Base-by-base conservation (phyloP, 2,797 vertebrate species). In the Bovichtus diacanthus region DNA sequence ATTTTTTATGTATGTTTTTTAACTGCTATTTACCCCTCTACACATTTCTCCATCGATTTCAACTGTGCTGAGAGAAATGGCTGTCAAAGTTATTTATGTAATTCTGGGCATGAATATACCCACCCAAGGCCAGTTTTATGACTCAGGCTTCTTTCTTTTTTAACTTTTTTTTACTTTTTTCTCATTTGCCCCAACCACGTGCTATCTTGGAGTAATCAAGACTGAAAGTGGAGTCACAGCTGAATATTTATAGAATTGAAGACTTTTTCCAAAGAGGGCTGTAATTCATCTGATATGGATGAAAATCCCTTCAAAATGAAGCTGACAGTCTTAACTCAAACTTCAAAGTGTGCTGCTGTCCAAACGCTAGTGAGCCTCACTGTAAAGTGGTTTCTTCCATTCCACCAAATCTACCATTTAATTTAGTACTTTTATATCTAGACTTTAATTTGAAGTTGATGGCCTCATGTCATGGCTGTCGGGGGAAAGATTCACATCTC, bases 171-270 rank as follows among this genome's bases (percentile, higher is more conserved):
- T n/a, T n/a, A n/a, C n/a, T 56, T 73, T 70, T 58, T 75, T 86
- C 68, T 86, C 63, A 72, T 80, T 64, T 59, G 63, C 51, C 63
- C 56, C 62, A 19, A 50, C 71, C 64, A 66, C 66, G 54, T 78
- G 56, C 46, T 61, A 69, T 81, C 81, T 74, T 70, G 21, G 54
- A 81, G 70, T 70, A 79, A 77, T 86, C 25, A 21, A 70, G 74
- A 62, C 47, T 47, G 43, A 69, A 78, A 72, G 68, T 78, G 36
- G 50, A 73, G 73, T 83, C 55, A 31, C 51, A 79, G 80, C 61
- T 64, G 76, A 84, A 81, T 88, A 84, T 88, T 85, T 89, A 80
- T 86, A 76, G 77, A 84, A 79, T 43, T 70, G 21, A 64, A 80
- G 68, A 82, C 41, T 62, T 80, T 87, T 78, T 75, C 61, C 23